Evolutionary conservation across 2,797 vertebrate species (phyloP), one percentile per base, ranked within the genome.

Genomic region (Tenualosa thibaudeaui): DNA sequence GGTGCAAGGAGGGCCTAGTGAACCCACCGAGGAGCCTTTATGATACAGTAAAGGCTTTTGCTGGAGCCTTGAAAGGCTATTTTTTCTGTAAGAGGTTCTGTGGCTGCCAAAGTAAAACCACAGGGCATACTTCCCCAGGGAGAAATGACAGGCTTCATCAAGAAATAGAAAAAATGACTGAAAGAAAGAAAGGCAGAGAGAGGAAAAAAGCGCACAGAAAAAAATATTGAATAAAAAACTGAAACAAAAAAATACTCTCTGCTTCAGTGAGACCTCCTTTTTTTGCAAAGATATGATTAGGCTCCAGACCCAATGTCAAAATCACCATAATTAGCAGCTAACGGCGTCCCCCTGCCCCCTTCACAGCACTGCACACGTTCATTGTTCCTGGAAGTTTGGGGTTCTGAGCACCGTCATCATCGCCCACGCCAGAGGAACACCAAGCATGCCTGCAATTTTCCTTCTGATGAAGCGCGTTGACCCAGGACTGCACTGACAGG

Each of bases 291-390:
- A 50, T 81, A 50, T 51, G 24, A 56, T 13, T 62, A 78, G 37
- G 40, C 40, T 22, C 2, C 40, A 78, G 71, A 17, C 37, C 71
- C 71, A 78, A 46, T 43, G 71, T 78, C 15, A 40, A 78, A 78
- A 78, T 78, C 37, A 78, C 37, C 71, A 19, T 78, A 78, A 78
- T 78, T 43, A 78, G 71, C 71, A 78, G 40, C 71, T 43, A 43
- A 46, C 37, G 17, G 40, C 22, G 19, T 22, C 19, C 40, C 40
- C 40, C 40, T 17, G 54, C 17, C 71, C 17, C 37, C 40, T 40
- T 78, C 40, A 6, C 71, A 46, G 19, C 0, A 17, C 37, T 22
- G 17, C 15, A 5, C 8, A 5, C 40, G 6, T 40, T 78, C 40
- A 46, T 78, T 78, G 71, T 78, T 78, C 71, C 71, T 2, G 40